Base-by-base conservation (phyloP, 2,797 vertebrate species). In the Synanceia verrucosa region DNA sequence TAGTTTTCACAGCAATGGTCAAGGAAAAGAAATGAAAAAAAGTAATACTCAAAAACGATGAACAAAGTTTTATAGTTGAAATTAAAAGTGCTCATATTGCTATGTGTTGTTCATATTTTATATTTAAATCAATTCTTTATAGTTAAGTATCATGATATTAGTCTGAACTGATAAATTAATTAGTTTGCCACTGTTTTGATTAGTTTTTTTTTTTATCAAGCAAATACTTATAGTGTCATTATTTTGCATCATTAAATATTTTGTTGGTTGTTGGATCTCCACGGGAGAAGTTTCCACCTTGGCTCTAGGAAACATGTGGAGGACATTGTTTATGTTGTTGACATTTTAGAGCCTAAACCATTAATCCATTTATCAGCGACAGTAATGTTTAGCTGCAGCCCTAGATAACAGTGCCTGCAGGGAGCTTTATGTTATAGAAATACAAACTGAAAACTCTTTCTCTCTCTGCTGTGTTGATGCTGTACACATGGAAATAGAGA, bases 211-310 rank as follows among this genome's bases (percentile, higher is more conserved):
- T 10, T 14, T 47, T 61, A 33, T 47, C 4, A 50, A 36, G 33
- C 21, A 44, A 44, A 46, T 33, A 4, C 11, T 4, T 60, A 46
- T 39, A 0, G 16, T 39, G 26, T 21, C 9, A 21, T 44, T 23
- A 11, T 46, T 46, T 46, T 46, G 23, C 21, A 13, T 46, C n/a
- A 23, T 46, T 46, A 21, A 24, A 24, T 47, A 24, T 47, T 14
- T 47, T 7, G n/a, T 23, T 0, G 5, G 21, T 47, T 24, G 21
- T 24, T 46, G 44, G 19, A 23, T 46, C 9, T 41, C 28, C 26
- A 9, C 12, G 5, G 2, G 28, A 58, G 0, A 18, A 18, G 0
- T 39, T 39, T 13, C 36, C 36, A 39, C 36, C 0, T 16, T 39
- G 14, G 36, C 14, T 39, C 36, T 39, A 39, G 36, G 0, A 37